These are phyloP conservation scores for Epinephelus cyanopodus DNA, from an alignment of 2,113 vertebrate species.

Conservation along the genomic window DNA sequence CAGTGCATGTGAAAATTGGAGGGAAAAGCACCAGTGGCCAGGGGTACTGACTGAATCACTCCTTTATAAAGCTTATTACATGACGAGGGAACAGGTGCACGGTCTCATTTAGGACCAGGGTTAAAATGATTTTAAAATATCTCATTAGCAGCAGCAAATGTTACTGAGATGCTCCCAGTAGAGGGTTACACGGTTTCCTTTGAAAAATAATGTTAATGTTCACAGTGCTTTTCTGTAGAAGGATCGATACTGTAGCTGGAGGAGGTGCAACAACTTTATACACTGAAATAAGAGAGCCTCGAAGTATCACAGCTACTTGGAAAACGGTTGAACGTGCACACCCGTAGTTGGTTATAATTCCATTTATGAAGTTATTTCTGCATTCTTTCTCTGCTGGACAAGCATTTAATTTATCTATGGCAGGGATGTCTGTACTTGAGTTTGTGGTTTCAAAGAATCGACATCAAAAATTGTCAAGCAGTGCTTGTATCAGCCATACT, in stretches of 20 bases:
- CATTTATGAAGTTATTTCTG: slow-evolving; percentile 33
- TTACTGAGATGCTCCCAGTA: slow-evolving; percentile 13
- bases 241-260: background rate
- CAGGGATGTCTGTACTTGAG: slow-evolving; percentile 35
- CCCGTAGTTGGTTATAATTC: slow-evolving; percentile 51
- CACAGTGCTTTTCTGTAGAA: background rate
- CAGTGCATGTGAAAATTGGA: slow-evolving; percentile 4
- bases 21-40: slow-evolving; percentile 29
- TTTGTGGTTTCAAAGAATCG: slow-evolving; percentile 50
- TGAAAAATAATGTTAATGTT: background rate
- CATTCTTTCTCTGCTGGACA: slow-evolving; percentile 21
- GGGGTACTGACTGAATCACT: slow-evolving; percentile 23
- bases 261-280: background rate
- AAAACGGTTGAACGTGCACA: background rate
- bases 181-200: background rate
- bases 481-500: slow-evolving; percentile 35
- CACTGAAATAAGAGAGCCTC: background rate
- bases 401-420: slow-evolving; percentile 36
- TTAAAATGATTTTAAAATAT: slow-evolving; percentile 42
- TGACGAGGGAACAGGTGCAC: slow-evolving; percentile 38
- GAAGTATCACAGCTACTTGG: slow-evolving; percentile 25
- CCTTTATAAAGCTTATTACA: slow-evolving; percentile 18
- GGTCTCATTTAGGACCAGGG: slow-evolving; percentile 30
- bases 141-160: slow-evolving; percentile 24
- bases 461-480: slow-evolving; percentile 59